Evolutionary conservation across 2,888 invertebrate genomes (phyloP).

Genomic region (Zygaena filipendulae): DNA sequence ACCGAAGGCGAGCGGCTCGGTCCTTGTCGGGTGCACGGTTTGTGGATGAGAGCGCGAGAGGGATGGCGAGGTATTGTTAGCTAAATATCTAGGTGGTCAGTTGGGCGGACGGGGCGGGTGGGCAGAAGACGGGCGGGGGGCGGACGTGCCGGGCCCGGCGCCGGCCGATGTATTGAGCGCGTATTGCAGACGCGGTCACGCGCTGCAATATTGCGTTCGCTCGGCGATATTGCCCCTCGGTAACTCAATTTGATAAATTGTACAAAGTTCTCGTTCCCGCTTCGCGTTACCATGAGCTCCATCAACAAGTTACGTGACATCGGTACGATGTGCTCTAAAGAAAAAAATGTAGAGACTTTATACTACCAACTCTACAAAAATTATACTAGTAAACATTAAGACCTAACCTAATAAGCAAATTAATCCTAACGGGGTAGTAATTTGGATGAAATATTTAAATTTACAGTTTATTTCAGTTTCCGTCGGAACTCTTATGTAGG

Average conservation of each 20-base stretch:
- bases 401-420: too few species aligned
- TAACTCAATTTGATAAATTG: slow-evolving; percentile 68
- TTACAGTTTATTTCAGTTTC: too few species aligned
- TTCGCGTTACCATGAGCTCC: slow-evolving; percentile 41
- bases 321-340: slow-evolving; percentile 13
- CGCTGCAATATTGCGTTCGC: slow-evolving; percentile 69
- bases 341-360: slow-evolving; percentile 13
- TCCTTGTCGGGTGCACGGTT: slow-evolving; percentile 38
- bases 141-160: slow-evolving; percentile 58
- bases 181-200: slow-evolving; percentile 69
- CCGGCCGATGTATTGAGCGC: slow-evolving; percentile 69
- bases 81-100: slow-evolving; percentile 69
- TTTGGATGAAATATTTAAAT: too few species aligned
- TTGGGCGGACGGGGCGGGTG: slow-evolving; percentile 32
- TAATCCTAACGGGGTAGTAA: too few species aligned
- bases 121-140: slow-evolving; percentile 39
- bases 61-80: slow-evolving; percentile 60
- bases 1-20: slow-evolving; percentile 47
- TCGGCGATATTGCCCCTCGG: slow-evolving; percentile 64
- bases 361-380: too few species aligned
- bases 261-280: slow-evolving; percentile 50
- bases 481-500: too few species aligned
- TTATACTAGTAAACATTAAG: too few species aligned
- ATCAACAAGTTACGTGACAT: slow-evolving; percentile 39
- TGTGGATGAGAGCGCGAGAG: slow-evolving; percentile 38